A percentile compares a stretch with the other conserved stretches of the same genome.
Conservation (phyloP, 2,113 vertebrate genomes). For the Talpa occidentalis region DNA sequence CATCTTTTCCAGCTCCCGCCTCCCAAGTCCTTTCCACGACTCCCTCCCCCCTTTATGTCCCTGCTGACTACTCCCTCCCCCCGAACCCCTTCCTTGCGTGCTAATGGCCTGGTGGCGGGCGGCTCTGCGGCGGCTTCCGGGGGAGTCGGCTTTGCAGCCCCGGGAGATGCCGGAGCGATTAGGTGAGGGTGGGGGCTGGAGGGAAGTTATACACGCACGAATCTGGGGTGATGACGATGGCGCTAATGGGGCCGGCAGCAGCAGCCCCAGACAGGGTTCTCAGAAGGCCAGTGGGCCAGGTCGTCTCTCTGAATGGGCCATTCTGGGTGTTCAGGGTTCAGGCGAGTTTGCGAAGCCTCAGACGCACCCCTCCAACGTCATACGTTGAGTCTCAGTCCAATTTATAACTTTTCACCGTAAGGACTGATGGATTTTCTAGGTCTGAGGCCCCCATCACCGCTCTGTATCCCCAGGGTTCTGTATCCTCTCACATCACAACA, state of each 20-base stretch:
- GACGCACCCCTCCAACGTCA: too few species aligned
- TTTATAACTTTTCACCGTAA: background rate
- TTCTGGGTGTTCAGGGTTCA: background rate
- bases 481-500: background rate
- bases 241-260: conserved; percentile 40
- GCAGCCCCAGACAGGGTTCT: background rate
- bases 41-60: background rate
- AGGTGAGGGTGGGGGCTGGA: background rate
- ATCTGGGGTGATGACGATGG: conserved; percentile 54
- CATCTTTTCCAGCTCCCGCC: background rate
- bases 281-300: background rate
- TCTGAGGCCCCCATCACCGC: background rate
- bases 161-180: background rate
- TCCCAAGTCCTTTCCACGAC: background rate
- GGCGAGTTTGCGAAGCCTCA: background rate
- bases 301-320: background rate
- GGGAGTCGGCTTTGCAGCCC: conserved; percentile 44
- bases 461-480: background rate
- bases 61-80: background rate
- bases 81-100: background rate
- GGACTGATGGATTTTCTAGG: background rate
- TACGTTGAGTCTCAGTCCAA: background rate
- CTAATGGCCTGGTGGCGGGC: conserved; percentile 42
- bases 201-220: background rate
- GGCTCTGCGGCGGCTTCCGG: conserved; percentile 31